These are phyloP conservation scores for Platichthys stellatus DNA, from an alignment of 2,113 vertebrate species.

Conservation along the genomic window DNA sequence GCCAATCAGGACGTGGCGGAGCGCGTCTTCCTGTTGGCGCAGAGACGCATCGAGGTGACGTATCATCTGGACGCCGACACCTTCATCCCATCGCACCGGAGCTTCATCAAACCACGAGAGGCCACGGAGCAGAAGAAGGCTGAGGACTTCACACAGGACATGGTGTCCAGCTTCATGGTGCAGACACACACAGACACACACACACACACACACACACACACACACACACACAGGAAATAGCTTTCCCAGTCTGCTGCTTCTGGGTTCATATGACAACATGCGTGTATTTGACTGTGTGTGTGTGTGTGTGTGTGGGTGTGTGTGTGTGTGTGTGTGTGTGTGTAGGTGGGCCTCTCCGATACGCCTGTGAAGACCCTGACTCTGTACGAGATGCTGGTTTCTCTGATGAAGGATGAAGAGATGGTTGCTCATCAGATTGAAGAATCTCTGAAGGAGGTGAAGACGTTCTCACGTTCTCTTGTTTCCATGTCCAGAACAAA, in stretches of 20 bases:
- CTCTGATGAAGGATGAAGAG: constrained; percentile 80
- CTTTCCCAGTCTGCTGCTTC: no score
- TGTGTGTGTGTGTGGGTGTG: no score
- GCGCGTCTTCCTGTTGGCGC: constrained; percentile 79
- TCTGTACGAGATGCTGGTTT: constrained; percentile 78
- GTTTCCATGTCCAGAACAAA: background rate
- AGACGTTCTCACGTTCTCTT: background rate
- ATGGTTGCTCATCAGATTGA: constrained; percentile 62
- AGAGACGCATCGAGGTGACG: constrained; percentile 83
- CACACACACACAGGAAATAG: background rate
- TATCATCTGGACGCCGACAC: constrained; percentile 83
- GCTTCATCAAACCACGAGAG: constrained; percentile 80
- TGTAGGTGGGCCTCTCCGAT: constrained; percentile 82
- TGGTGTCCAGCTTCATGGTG: constrained; percentile 83
- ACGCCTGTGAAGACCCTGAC: constrained; percentile 73
- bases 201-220: background rate
- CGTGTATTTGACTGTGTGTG: background rate
- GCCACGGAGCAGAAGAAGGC: constrained; percentile 66
- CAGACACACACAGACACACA: background rate
- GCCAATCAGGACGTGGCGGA: constrained; percentile 87
- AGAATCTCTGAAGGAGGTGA: constrained; percentile 86
- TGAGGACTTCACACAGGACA: constrained; percentile 74
- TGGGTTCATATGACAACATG: no score
- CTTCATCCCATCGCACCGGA: constrained; percentile 82
- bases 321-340: background rate